Base-by-base conservation (phyloP, 2,113 vertebrate species). In the Manacus vitellinus region DNA sequence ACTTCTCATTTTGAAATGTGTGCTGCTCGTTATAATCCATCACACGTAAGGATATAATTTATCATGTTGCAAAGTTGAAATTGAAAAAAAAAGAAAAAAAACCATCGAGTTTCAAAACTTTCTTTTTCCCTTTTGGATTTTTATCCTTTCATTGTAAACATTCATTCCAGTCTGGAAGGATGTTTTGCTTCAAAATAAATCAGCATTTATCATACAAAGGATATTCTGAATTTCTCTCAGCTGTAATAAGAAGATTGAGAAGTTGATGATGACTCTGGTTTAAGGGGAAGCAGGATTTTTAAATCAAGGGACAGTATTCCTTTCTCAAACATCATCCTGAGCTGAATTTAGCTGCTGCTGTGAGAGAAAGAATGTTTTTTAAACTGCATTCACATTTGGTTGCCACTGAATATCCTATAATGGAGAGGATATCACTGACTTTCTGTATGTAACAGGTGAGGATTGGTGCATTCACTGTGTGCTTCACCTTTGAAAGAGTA, bases 1-100 rank as follows among this genome's bases (percentile, higher is more conserved):
- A 97, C 80, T 95, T 84, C 76, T 96, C 73, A 89, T 95, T 97
- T 89, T 95, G 94, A 93, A 95, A 91, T 91, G 80, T 87, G 80
- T 56, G 47, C 68, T 89, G 56, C 76, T 94, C 17, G 2, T 94
- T 95, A 74, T 67, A 80, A 80, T 75, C 63, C 65, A 91, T 78
- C 68, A 92, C 86, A 95, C 18, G 37, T 86, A 71, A 92, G 25
- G 86, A 94, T 89, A 77, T 89, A 74, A 95, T 95, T 95, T 84
- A 86, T 95, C 76, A 71, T 37, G 19, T 56, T 87, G 27, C 63
- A 56, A 66, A 90, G 88, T 62, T 90, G 67, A 94, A 92, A 95
- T 2, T 33, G 18, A 22, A 24, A 19, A 23, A n/a, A 30, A 23
- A 59, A 65, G 5, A 77, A 61, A 46, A 66, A 18, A 39, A 5